Conservation (phyloP, 2,797 vertebrate species). For the Cryptoblepharus egeriae region DNA sequence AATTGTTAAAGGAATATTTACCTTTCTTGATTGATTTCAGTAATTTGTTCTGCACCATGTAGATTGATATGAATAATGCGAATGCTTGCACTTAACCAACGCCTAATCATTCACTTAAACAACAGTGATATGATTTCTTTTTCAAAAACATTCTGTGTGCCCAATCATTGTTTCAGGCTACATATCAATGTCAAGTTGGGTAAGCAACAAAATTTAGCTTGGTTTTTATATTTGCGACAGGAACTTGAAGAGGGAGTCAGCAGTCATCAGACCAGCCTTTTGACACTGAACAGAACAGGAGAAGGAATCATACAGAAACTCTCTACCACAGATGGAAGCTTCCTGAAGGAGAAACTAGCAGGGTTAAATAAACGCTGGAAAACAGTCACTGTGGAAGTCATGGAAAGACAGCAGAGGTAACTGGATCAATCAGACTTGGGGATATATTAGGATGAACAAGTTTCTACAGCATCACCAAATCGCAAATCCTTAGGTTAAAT, state of each 20-base stretch:
- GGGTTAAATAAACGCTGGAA: slow-evolving; percentile 85
- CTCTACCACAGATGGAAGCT: slow-evolving; percentile 82
- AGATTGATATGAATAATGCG: neutral
- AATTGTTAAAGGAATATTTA: slow-evolving; percentile 25
- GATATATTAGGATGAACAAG: slow-evolving; percentile 25
- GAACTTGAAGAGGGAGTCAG: slow-evolving; percentile 89
- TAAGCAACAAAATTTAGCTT: slow-evolving; percentile 32
- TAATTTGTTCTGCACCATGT: neutral
- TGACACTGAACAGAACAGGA: slow-evolving; percentile 81
- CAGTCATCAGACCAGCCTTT: slow-evolving; percentile 83
- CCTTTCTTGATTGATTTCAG: neutral
- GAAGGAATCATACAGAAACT: slow-evolving; percentile 88
- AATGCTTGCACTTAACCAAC: slow-evolving; percentile 23
- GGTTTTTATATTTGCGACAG: slow-evolving; percentile 73
- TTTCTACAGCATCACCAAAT: slow-evolving; percentile 4
- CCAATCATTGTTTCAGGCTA: slow-evolving; percentile 9
- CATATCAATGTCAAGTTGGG: slow-evolving; percentile 38
- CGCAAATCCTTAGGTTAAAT: slow-evolving; percentile 15
- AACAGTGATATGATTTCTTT: neutral
- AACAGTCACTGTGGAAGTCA: slow-evolving; percentile 75
- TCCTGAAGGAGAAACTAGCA: slow-evolving; percentile 89
- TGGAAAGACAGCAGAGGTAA: slow-evolving; percentile 88
- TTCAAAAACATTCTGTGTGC: slow-evolving; percentile 12
- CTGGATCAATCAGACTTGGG: slow-evolving; percentile 12
- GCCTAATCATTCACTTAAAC: slow-evolving; percentile 25